Conservation (phyloP, 1,140 invertebrate species). For the Stenopsyche tienmushanensis region DNA sequence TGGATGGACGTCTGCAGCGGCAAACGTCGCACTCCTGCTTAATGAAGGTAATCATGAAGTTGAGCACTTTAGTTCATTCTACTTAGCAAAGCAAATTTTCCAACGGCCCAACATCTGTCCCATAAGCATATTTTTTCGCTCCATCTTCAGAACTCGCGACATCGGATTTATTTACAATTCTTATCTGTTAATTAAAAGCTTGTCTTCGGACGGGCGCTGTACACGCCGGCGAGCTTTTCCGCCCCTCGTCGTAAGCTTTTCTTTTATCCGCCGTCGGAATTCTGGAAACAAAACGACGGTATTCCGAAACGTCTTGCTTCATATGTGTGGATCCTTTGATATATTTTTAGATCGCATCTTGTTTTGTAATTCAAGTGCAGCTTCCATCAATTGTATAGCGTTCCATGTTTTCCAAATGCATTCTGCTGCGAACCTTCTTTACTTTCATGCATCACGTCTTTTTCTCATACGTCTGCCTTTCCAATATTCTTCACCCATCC, state of each 20-base stretch:
- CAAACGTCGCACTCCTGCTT: background rate
- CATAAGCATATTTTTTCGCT: background rate
- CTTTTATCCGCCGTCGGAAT: too few species aligned
- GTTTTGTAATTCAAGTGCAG: too few species aligned
- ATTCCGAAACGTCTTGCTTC: background rate
- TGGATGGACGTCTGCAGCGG: background rate
- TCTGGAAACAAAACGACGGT: too few species aligned
- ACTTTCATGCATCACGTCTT: background rate
- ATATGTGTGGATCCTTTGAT: background rate
- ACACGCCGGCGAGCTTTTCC: background rate
- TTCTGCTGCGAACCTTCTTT: background rate
- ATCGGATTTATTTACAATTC: constrained; percentile 14
- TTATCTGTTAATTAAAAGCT: constrained; percentile 24
- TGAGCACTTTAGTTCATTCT: constrained; percentile 1
- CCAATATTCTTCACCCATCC: background rate
- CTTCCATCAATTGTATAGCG: background rate
- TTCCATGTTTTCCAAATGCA: background rate
- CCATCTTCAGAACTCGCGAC: constrained; percentile 9
- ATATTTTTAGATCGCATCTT: background rate
- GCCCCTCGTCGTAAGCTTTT: too few species aligned
- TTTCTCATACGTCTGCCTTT: background rate
- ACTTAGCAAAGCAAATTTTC: background rate
- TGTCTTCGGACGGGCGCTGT: background rate
- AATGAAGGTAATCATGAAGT: constrained; percentile 13
- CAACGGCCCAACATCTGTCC: background rate